A percentile compares a stretch with the other conserved stretches of the same genome.
Evolutionary conservation across 1,140 invertebrate genomes (phyloP).

Genomic region (Tetramorium alpestre): DNA sequence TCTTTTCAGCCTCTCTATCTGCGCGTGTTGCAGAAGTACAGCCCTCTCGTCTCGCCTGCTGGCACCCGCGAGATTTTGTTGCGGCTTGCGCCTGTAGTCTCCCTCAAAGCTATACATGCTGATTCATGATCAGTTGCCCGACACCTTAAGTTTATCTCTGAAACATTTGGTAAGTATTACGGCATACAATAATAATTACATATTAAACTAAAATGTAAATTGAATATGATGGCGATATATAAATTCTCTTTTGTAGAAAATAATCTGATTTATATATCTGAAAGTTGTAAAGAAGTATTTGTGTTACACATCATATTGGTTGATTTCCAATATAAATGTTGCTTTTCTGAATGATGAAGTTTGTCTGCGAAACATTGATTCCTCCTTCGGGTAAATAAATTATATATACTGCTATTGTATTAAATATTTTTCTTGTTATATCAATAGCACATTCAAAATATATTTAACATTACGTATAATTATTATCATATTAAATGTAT

Average conservation of each 20-base stretch:
- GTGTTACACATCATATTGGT: not conserved
- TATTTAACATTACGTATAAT: not conserved
- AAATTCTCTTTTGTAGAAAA: not conserved
- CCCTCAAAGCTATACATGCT: conserved; percentile 95
- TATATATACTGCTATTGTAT: not conserved
- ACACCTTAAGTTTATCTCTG: conserved; percentile 42
- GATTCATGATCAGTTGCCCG: conserved; percentile 39
- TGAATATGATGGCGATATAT: not conserved
- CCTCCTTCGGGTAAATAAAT: not conserved
- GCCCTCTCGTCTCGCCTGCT: conserved; percentile 92
- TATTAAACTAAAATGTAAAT: not conserved
- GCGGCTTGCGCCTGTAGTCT: conserved; percentile 94
- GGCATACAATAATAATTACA: not conserved
- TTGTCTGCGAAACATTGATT: not conserved
- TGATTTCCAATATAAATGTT: not conserved
- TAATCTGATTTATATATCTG: not conserved
- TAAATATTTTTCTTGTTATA: not conserved
- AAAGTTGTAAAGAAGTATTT: not conserved
- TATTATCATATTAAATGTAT: not conserved
- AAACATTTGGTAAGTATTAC: not conserved
- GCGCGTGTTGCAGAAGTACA: conserved; percentile 91
- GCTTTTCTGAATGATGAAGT: not conserved
- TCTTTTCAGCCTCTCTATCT: conserved; percentile 93
- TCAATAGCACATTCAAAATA: not conserved
- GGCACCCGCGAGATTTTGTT: conserved; percentile 96